Base-by-base conservation (phyloP, 92 coral and sea anemone species). In the Porites lobata region DNA sequence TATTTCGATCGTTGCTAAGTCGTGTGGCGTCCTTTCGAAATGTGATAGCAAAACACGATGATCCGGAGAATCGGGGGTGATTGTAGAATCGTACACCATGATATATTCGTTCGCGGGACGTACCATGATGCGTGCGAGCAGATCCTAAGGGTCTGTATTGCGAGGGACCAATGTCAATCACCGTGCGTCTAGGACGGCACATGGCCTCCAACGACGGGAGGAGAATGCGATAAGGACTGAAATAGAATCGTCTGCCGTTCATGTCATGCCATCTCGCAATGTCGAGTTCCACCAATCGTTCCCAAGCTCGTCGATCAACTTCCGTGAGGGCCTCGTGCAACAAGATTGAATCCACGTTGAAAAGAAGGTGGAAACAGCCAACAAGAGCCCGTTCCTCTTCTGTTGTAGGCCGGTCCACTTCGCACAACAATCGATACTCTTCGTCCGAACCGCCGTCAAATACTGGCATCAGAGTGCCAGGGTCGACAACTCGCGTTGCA, bases 381-480 rank as follows among this genome's bases (percentile, higher is more conserved):
- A 74, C 10, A 17, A 74, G 5, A 3, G 4, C 26, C 9, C 19
- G 13, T 2, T 74, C 61, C 6, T 50, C 63, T 5, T 6, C n/a
- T 1, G 78, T 74, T 1, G 3, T 50, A 8, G 78, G 1, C 11
- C 2, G 24, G 18, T 52, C 32, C 61, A 74, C 17, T 1, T 29
- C 24, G 22, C 78, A 74, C 26, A 74, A 12, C 61, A 74, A 6
- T 15, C 78, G 78, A 11, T 56, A 56, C 1, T 11, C 78, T 6
- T 74, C 63, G 58, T 74, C 78, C 20, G 12, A 11, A 1, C 52
- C 61, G 26, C 32, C 15, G 24, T 74, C 78, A 11, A 74, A 74
- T 11, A 12, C 62, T 18, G 78, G 78, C 78, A 56, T 20, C 59
- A 74, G 61, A 2, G 78, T 74, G 4, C 61, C 59, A n/a, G 78